Evolutionary conservation across 2,888 invertebrate genomes (phyloP).

Genomic region (Lasioglossum calceatum): DNA sequence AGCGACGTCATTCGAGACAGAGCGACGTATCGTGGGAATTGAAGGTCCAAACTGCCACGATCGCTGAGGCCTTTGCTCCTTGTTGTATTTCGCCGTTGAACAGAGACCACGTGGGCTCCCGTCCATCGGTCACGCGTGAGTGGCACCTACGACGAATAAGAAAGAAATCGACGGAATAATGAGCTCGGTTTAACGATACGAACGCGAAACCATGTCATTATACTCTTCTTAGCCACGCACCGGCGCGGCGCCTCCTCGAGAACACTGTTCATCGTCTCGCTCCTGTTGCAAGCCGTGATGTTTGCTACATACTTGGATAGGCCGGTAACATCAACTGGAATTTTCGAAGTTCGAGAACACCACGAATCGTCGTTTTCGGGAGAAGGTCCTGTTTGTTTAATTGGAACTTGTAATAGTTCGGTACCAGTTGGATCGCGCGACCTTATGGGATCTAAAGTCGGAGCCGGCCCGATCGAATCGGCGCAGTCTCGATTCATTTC

Average conservation of each 20-base stretch:
- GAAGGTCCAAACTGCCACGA: conserved; percentile 61
- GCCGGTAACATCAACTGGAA: background rate
- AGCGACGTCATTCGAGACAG: conserved; percentile 71
- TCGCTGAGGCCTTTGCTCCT: conserved; percentile 61
- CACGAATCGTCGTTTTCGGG: background rate
- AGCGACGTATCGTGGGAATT: conserved; percentile 79
- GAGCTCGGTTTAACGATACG: conserved; percentile 13
- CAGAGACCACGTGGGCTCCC: conserved; percentile 69
- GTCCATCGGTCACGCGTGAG: conserved; percentile 59
- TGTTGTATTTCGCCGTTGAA: conserved; percentile 62
- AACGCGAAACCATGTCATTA: conserved; percentile 16
- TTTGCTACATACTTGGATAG: background rate
- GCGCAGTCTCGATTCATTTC: conserved; percentile 19
- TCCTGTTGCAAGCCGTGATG: background rate
- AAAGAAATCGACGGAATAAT: conserved; percentile 49
- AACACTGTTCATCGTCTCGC: background rate
- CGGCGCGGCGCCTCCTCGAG: background rate
- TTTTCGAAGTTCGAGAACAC: no score
- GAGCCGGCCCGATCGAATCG: background rate
- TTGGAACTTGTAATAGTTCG: background rate
- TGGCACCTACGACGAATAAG: conserved; percentile 43
- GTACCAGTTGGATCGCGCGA: background rate
- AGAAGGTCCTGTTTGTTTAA: background rate
- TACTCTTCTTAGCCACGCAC: background rate
- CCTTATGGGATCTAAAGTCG: background rate